Conservation (phyloP, 2,888 invertebrate genomes). For the Coronaproctus castanopsis region DNA sequence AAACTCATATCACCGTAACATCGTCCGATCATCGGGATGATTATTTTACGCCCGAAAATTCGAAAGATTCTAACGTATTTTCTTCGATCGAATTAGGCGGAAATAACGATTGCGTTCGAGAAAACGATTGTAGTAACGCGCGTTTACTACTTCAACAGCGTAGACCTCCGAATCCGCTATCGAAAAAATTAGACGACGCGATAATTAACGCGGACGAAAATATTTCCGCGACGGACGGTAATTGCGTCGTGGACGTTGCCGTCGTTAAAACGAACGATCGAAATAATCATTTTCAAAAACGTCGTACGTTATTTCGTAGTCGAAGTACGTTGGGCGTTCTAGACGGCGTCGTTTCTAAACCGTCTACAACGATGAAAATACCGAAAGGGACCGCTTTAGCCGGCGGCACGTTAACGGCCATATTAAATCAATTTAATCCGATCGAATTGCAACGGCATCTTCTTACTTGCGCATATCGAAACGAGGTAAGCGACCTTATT, state of each 20-base stretch:
- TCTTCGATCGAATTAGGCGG: conserved; percentile 1
- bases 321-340: conserved; percentile 34
- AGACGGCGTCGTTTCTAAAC: conserved; percentile 10
- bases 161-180: conserved; percentile 15
- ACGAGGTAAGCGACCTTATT: conserved; percentile 41
- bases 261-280: neutral
- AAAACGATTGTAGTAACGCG: conserved; percentile 5
- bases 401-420: conserved; percentile 30
- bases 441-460: conserved; percentile 66
- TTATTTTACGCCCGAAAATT: neutral
- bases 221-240: conserved; percentile 29
- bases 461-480: conserved; percentile 46
- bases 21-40: neutral
- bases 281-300: neutral
- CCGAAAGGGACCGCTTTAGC: neutral
- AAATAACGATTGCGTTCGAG: neutral
- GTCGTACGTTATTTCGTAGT: conserved; percentile 28
- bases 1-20: neutral
- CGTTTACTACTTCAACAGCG: neutral
- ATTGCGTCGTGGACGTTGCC: conserved; percentile 42
- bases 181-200: conserved; percentile 12
- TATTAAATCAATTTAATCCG: conserved; percentile 59
- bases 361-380: neutral
- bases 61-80: neutral
- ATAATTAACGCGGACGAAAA: neutral